Conservation (phyloP, 35 echinoderm and acorn worm genomes). For the Hemicentrotus pulcherrimus region DNA sequence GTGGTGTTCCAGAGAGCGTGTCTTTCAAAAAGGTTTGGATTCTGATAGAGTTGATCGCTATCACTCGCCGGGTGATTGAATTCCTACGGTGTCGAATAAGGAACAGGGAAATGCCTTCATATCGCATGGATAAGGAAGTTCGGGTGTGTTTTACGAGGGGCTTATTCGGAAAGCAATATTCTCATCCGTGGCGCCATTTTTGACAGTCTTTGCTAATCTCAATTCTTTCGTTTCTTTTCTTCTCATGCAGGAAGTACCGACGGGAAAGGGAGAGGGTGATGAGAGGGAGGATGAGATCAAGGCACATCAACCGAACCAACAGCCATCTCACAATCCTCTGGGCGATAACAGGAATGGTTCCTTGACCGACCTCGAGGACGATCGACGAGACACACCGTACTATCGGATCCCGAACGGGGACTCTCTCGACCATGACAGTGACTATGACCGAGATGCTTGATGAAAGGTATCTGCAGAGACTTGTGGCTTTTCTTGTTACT, state of each 20-base stretch:
- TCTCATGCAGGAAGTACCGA: constrained; percentile 50
- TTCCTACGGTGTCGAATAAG: background rate
- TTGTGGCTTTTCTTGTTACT: background rate
- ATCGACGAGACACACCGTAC: constrained; percentile 6
- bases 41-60: background rate
- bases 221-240: constrained; percentile 13
- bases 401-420: constrained; percentile 20
- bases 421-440: background rate
- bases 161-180: background rate
- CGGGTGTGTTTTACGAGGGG: background rate
- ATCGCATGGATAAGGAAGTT: background rate
- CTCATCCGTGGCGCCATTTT: background rate
- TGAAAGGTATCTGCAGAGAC: background rate
- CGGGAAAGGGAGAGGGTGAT: constrained; percentile 63
- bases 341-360: constrained; percentile 15
- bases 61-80: background rate
- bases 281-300: constrained; percentile 58
- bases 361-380: background rate
- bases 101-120: background rate
- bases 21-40: background rate
- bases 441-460: background rate
- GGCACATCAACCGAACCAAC: constrained; percentile 24
- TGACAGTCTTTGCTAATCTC: background rate
- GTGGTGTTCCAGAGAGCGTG: background rate
- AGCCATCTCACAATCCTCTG: background rate